phyloP scores from a whole-genome alignment of 2,888 invertebrate genomes.

The Microplitis deprimator region DNA sequence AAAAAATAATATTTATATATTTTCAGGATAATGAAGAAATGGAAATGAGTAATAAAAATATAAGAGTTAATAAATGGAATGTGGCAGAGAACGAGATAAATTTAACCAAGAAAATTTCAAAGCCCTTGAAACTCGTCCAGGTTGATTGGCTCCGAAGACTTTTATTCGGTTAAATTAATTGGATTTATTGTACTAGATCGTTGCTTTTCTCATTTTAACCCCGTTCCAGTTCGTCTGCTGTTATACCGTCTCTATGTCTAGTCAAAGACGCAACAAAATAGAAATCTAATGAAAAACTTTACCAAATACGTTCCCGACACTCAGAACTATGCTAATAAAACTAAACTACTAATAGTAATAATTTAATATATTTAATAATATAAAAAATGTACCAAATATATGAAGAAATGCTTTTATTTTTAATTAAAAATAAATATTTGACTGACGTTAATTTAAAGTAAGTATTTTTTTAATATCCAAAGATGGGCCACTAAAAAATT shows the following conservation, averaged over 20 bases:
- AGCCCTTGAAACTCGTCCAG: constrained; percentile 36
- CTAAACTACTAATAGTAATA: too few relatives aligned
- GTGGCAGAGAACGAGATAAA: constrained; percentile 42
- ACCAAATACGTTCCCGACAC: neutral
- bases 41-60: constrained; percentile 21
- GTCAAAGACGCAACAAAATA: neutral
- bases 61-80: constrained; percentile 19
- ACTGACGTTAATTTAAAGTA: too few relatives aligned
- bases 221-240: neutral
- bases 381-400: too few relatives aligned
- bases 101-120: constrained; percentile 33
- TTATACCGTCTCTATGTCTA: neutral
- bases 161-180: constrained; percentile 36
- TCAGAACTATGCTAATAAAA: too few relatives aligned
- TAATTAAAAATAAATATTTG: too few relatives aligned
- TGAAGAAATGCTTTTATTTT: too few relatives aligned
- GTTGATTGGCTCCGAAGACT: constrained; percentile 45
- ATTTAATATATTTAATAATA: too few relatives aligned
- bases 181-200: constrained; percentile 13
- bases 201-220: neutral
- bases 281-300: neutral
- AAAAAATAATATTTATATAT: neutral
- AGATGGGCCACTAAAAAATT: too few relatives aligned
- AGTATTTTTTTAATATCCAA: too few relatives aligned
- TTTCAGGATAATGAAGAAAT: constrained; percentile 41